Evolutionary conservation across 2,888 invertebrate genomes (phyloP).

Genomic region (Catocala nupta): DNA sequence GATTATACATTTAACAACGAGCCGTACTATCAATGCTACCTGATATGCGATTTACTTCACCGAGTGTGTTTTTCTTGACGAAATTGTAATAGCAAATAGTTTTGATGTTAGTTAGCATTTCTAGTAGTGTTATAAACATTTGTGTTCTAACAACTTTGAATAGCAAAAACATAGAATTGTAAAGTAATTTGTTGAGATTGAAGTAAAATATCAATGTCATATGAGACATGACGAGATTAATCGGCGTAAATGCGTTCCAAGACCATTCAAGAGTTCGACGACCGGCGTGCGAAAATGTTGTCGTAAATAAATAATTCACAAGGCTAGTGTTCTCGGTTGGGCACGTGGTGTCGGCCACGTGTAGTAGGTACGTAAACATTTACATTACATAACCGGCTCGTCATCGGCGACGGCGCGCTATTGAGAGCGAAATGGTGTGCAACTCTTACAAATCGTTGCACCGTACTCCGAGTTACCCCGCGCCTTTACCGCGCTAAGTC

Average conservation of each 20-base stretch:
- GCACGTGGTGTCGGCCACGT: constrained; percentile 84
- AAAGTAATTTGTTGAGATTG: constrained; percentile 25
- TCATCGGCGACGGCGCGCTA: constrained; percentile 80
- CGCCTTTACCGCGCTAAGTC: constrained; percentile 15
- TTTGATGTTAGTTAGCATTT: background rate
- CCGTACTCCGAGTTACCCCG: constrained; percentile 49
- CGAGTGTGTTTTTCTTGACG: background rate
- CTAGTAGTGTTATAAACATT: background rate
- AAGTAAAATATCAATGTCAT: constrained; percentile 50
- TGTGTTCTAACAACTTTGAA: background rate
- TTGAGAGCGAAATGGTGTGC: constrained; percentile 78
- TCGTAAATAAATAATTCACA: constrained; percentile 88
- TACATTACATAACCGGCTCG: constrained; percentile 86
- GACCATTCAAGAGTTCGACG: constrained; percentile 84
- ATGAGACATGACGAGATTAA: constrained; percentile 76
- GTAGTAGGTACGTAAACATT: constrained; percentile 86
- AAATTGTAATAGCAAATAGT: no score
- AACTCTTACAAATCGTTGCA: constrained; percentile 69
- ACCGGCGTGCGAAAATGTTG: constrained; percentile 87
- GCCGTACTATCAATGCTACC: background rate
- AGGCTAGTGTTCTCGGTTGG: constrained; percentile 86
- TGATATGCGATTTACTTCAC: background rate
- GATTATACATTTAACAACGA: background rate
- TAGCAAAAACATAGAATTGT: constrained; percentile 5
- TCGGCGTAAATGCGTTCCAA: constrained; percentile 83